These are phyloP conservation scores for Chlorops oryzae DNA, from an alignment of 1,140 invertebrate species.

Conservation along the genomic window DNA sequence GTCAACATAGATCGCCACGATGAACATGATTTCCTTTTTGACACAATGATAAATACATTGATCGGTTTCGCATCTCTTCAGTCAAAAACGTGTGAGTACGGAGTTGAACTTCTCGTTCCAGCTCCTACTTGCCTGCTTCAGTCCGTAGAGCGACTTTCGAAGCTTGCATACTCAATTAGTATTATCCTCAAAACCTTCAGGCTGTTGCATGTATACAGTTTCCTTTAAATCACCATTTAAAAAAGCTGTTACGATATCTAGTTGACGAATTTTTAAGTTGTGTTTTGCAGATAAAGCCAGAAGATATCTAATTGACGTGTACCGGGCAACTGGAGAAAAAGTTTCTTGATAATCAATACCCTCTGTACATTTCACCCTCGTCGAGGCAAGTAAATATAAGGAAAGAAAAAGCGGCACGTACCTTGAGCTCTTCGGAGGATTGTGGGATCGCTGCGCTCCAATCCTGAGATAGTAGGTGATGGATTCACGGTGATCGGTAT, in stretches of 20 bases:
- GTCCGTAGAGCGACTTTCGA: slow-evolving; percentile 27
- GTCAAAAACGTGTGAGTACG: slow-evolving; percentile 12
- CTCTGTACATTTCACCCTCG: no score
- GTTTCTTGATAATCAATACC: slow-evolving; percentile 4
- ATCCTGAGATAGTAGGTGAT: no score
- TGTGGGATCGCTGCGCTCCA: no score
- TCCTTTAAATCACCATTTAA: slow-evolving; percentile 46
- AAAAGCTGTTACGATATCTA: slow-evolving; percentile 46
- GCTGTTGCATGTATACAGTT: slow-evolving; percentile 46
- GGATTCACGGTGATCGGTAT: no score
- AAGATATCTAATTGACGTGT: slow-evolving; percentile 1
- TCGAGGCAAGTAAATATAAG: no score
- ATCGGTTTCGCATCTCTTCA: slow-evolving; percentile 20
- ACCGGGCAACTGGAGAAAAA: background rate
- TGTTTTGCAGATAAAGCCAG: slow-evolving; percentile 16
- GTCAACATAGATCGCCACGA: slow-evolving; percentile 42
- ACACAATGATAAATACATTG: slow-evolving; percentile 36
- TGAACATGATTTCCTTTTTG: slow-evolving; percentile 20
- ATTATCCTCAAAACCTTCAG: slow-evolving; percentile 23
- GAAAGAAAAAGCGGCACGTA: no score
- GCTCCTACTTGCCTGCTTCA: slow-evolving; percentile 27
- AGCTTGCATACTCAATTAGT: slow-evolving; percentile 16
- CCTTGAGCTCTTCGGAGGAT: no score
- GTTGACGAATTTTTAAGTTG: slow-evolving; percentile 27
- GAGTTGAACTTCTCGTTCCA: slow-evolving; percentile 34